Evolutionary conservation across 2,888 invertebrate species (phyloP), one percentile per base, ranked within the genome.

Genomic region (Strigamia maritima): DNA sequence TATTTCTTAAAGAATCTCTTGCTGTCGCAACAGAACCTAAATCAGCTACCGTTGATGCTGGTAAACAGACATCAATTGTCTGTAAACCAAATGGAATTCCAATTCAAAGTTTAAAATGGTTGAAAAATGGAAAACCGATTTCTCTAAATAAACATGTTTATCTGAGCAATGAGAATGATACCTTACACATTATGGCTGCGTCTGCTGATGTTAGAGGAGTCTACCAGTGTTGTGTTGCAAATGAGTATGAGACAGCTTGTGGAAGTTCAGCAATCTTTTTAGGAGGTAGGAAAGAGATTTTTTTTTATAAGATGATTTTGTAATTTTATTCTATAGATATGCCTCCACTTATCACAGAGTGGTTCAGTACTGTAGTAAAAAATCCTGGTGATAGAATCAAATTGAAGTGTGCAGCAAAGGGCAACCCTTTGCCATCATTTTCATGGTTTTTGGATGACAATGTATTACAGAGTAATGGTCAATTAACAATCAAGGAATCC

Each of bases 181-280:
- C 22, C 12, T 12, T 75, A 7, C 19, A 28, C 10, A 28, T 35
- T 3, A 6, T 14, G 1, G 3, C 10, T 75, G 35, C 10, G 19
- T 26, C 60, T 60, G 22, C 22, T 22, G 60, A 60, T 8, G 60
- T 22, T 78, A n/a, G n/a, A n/a, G n/a, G n/a, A n/a, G n/a, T n/a
- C n/a, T n/a, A n/a, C n/a, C n/a, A n/a, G n/a, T n/a, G 78, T 24
- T 38, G 65, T 19, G 35, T 70, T 14, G 74, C 70, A 26, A 78
- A 78, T 78, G 78, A 78, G 8, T 35, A 74, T 28, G 49, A 26
- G 16, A 16, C 6, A 44, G 78, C 35, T 2, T 38, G 70, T 22
- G 78, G 44, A 24, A 78, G 65, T 8, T 22, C 78, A 16, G 35
- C 35, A n/a, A 22, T 78, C 7, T 3, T 35, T 10, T n/a, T 78